These are phyloP conservation scores for Mirza zaza DNA, from an alignment of 2,113 vertebrate species.

Conservation along the genomic window DNA sequence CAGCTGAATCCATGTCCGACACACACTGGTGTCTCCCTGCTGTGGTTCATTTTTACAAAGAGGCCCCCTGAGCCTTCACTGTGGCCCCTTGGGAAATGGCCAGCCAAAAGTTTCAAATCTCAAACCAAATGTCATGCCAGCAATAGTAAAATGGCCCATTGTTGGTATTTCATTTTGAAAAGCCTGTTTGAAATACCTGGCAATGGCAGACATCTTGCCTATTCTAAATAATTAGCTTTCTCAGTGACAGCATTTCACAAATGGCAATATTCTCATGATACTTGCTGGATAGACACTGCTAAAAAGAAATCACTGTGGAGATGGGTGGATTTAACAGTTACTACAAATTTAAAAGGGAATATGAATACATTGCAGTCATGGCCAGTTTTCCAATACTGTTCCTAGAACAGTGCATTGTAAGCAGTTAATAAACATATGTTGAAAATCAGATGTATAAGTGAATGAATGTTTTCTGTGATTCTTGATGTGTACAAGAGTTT, in stretches of 20 bases:
- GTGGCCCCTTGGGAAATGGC: background rate
- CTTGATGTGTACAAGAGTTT: background rate
- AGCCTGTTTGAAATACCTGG: background rate
- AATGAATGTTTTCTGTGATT: background rate
- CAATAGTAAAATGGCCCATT: background rate
- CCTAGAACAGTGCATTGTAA: background rate
- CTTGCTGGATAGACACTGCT: background rate
- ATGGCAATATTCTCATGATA: background rate
- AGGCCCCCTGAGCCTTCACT: background rate
- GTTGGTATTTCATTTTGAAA: constrained; percentile 13
- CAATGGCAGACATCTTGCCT: constrained; percentile 18
- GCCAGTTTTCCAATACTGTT: background rate
- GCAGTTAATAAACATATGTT: background rate
- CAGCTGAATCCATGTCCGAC: background rate
- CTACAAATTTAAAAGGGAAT: background rate
- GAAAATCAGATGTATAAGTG: background rate
- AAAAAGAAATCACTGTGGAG: background rate
- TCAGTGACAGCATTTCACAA: background rate
- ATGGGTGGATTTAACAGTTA: background rate
- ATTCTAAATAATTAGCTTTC: constrained; percentile 12
- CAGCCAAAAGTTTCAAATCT: constrained; percentile 44
- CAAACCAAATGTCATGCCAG: background rate
- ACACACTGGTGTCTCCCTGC: background rate
- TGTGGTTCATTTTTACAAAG: background rate
- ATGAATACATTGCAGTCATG: background rate